phyloP scores from a whole-genome alignment of 2,797 vertebrate species.

The Ataeniobius toweri region DNA sequence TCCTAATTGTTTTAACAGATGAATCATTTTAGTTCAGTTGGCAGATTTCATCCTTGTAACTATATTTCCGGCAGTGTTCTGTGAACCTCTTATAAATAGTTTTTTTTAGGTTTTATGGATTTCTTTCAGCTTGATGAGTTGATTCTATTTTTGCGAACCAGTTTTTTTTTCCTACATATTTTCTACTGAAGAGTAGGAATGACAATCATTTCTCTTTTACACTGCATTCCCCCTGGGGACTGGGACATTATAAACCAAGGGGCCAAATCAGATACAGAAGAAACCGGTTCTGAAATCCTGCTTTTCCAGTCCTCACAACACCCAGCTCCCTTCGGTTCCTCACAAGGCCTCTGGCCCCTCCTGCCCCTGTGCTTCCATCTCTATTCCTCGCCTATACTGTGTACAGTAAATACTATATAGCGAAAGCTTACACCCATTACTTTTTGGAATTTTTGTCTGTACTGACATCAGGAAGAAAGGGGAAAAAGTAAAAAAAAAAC shows the following conservation, averaged over 20 bases:
- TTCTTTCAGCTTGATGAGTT: constrained; percentile 29
- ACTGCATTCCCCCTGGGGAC: constrained; percentile 51
- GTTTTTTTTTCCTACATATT: constrained; percentile 37
- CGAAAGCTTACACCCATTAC: constrained; percentile 21
- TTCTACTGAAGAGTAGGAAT: constrained; percentile 10
- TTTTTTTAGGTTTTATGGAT: constrained; percentile 3
- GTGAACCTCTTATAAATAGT: constrained; percentile 7
- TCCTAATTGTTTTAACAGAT: constrained; percentile 32
- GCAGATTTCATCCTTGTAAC: constrained; percentile 17
- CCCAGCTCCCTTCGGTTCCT: constrained; percentile 27
- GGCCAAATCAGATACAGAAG: constrained; percentile 25
- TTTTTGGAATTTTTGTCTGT: constrained; percentile 1
- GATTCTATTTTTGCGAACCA: constrained; percentile 16
- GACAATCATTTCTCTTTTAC: constrained; percentile 31
- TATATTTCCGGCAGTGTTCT: not conserved
- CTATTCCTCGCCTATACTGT: constrained; percentile 1
- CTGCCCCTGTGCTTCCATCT: not conserved
- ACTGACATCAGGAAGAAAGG: not conserved
- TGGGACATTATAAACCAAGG: constrained; percentile 30
- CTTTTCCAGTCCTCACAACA: constrained; percentile 50
- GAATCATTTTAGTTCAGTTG: constrained; percentile 10
- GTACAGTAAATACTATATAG: not conserved
- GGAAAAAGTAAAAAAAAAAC: constrained; percentile 3
- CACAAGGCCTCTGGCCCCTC: constrained; percentile 6
- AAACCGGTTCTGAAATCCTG: constrained; percentile 39